Percentiles rank a stretch among this genome's conserved stretches.
These are phyloP conservation scores for Galeopsomyia nigrocyanea DNA, from an alignment of 2,888 invertebrate genomes.

Conservation along the genomic window DNA sequence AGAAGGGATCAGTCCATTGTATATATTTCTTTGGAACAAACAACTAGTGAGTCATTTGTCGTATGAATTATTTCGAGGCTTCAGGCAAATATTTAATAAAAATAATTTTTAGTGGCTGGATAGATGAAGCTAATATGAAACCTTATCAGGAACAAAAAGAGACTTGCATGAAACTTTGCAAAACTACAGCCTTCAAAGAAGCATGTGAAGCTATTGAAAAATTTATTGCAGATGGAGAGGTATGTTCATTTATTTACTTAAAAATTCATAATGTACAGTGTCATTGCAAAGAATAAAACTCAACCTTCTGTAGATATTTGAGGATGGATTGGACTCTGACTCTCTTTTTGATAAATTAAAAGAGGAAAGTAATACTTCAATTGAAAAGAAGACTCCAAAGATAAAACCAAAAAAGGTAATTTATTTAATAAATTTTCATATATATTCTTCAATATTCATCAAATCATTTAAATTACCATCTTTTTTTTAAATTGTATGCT, in stretches of 20 bases:
- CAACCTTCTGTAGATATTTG: constrained; percentile 65
- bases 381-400: constrained; percentile 64
- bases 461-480: background rate
- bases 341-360: constrained; percentile 81
- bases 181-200: constrained; percentile 82
- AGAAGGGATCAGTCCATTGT: constrained; percentile 82
- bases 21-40: constrained; percentile 96
- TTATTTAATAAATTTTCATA: constrained; percentile 18
- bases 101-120: constrained; percentile 81
- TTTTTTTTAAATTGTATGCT: background rate
- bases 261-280: background rate
- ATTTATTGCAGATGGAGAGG: constrained; percentile 80
- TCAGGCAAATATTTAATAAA: constrained; percentile 28
- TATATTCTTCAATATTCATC: no score
- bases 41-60: constrained; percentile 86
- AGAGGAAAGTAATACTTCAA: constrained; percentile 66
- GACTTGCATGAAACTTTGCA: constrained; percentile 80
- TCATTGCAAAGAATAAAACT: background rate
- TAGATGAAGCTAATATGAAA: constrained; percentile 86
- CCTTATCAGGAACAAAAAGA: constrained; percentile 86
- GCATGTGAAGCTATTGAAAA: constrained; percentile 86
- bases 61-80: background rate
- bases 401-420: constrained; percentile 69
- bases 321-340: constrained; percentile 75
- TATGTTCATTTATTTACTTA: constrained; percentile 60